Base-by-base conservation (phyloP, 2,113 vertebrate genomes). In the Carassius gibelio region DNA sequence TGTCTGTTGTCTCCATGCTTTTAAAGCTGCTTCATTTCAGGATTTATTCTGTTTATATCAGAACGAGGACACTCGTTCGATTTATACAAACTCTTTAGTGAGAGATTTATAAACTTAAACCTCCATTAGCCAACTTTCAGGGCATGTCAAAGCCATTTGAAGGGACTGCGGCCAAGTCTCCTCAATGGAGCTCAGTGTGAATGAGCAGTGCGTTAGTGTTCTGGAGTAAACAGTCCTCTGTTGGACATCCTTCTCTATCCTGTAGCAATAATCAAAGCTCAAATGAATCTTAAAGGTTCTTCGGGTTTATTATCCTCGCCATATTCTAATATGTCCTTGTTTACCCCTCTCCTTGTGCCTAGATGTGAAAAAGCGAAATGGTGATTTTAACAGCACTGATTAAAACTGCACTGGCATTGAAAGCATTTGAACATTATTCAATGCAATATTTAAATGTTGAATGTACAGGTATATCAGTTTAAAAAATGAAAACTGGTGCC, bases 1-100 rank as follows among this genome's bases (percentile, higher is more conserved):
- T 72, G 76, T 82, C 81, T 90, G 50, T 75, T 80, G 52, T 84
- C 30, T 78, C 34, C 48, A 11, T 84, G 26, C 3, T 55, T 55
- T 77, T 52, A 4, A 52, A 52, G 4, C 50, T 4, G 50, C 50
- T 61, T 61, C 57, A 19, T 52, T 52, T 69, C 3, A 0, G 19
- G 23, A 57, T 81, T 19, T 61, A 1, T 52, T 8, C 45, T 36
- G 30, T 36, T n/a, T 21, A 0, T 34, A 5, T 79, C 4, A 36
- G 68, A 11, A n/a, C 36, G 38, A 71, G 68, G 68, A 38, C 34
- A 21, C n/a, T n/a, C 1, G 15, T 36, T 55, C 66, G 30, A 68
- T 36, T 3, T 3, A 36, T 36, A 9, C 66, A 0, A 69, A 36
- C 30, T 69, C 34, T 21, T 71, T 1, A 10, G 8, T 38, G 17